Conservation (phyloP, 1,140 invertebrate genomes). For the Drosophila tropicalis region DNA sequence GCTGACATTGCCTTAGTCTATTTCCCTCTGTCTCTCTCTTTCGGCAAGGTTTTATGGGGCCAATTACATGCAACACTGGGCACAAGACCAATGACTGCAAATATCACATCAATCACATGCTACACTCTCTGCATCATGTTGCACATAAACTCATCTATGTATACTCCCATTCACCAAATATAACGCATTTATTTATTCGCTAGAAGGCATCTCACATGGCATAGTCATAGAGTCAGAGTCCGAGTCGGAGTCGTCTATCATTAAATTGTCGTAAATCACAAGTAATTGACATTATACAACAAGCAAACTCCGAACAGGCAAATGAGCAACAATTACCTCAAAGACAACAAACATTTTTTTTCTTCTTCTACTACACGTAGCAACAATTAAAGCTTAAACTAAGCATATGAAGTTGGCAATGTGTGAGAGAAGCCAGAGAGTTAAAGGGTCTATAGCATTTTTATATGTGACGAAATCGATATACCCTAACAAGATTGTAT, state of each 20-base stretch:
- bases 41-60: constrained; percentile 26
- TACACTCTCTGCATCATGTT: constrained; percentile 57
- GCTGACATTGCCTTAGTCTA: constrained; percentile 15
- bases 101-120: constrained; percentile 61
- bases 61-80: constrained; percentile 78
- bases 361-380: constrained; percentile 61
- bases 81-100: constrained; percentile 62
- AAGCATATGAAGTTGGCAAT: constrained; percentile 41
- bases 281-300: constrained; percentile 82
- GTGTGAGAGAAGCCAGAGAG: not conserved
- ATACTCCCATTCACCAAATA: constrained; percentile 28
- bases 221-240: not conserved
- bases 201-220: constrained; percentile 38
- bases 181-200: not conserved
- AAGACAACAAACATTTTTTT: constrained; percentile 66
- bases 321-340: constrained; percentile 74
- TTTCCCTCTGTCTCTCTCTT: not conserved
- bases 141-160: constrained; percentile 46
- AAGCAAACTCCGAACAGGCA: constrained; percentile 51
- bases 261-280: constrained; percentile 81
- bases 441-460: not conserved
- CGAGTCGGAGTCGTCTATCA: constrained; percentile 60
- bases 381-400: constrained; percentile 71
- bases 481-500: not conserved
- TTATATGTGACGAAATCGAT: not conserved